Evolutionary conservation across 2,113 vertebrate genomes (phyloP), one percentile per base, ranked within the genome.

Genomic region (Podarcis cretensis): DNA sequence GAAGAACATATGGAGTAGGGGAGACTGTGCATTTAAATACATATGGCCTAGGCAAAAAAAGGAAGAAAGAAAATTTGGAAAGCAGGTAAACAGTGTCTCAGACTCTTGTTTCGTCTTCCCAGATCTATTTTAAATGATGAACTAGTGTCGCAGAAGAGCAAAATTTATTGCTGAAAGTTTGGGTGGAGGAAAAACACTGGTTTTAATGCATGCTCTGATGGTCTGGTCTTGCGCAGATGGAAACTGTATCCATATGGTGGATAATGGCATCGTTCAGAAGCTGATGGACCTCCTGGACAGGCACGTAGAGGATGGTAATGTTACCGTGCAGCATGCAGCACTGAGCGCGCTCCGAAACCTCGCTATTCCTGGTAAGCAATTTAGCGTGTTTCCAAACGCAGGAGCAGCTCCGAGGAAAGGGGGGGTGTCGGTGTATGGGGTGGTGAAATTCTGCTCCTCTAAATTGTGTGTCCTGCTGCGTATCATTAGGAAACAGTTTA

Each of bases 161-260:
- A 73, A 59, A 32, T 6, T 13, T 23, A 75, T n/a, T 20, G 13
- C 54, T 37, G 27, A 74, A 82, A 43, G 20, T 40, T 57, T 6
- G 25, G 35, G n/a, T 54, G 18, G 6, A 8, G 63, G 16, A 30
- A 23, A 12, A 57, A 3, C 35, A 43, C 2, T 27, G 37, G 1
- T 8, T 68, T 23, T 35, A 65, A 54, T 78, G 32, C 40, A 32
- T 54, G 5, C 32, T 54, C 23, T 14, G 1, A n/a, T 68, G 1
- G 82, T 94, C 90, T 94, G 80, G 23, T 95, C 91, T 93, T 25
- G 0, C 85, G 54, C 93, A 99, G 99, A 99, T 8, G 99, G 98
- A 86, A 99, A 99, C 88, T 99, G 99, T 93, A 99, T 99, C 95
- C 99, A 99, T 96, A 99, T 99, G 98, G 99, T 99, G 93, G 98